phyloP scores from a whole-genome alignment of 92 coral and sea anemone species.

The Chrysogorgia sp. region DNA sequence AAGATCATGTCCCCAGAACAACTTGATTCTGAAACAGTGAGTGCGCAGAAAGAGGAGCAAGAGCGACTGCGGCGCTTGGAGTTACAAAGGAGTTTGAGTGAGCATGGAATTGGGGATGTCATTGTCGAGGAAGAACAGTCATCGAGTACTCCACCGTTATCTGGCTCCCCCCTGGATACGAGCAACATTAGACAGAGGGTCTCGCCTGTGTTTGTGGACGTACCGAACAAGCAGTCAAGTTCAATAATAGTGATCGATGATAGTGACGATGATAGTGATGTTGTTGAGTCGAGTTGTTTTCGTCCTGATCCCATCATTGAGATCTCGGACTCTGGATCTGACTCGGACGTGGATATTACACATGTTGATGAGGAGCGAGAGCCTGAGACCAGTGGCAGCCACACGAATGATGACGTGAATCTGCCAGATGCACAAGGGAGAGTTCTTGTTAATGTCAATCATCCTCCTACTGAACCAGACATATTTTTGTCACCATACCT shows the following conservation, averaged over 20 bases:
- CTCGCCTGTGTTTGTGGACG: slow-evolving; percentile 75
- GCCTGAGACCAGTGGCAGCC: slow-evolving; percentile 84
- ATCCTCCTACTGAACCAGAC: slow-evolving; percentile 85
- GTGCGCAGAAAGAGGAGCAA: slow-evolving; percentile 88
- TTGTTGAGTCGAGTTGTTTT: background rate
- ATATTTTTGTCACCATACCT: slow-evolving; percentile 82
- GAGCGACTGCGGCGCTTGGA: slow-evolving; percentile 88
- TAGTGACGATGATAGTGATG: slow-evolving; percentile 77
- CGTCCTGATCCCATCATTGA: slow-evolving; percentile 40
- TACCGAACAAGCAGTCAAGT: slow-evolving; percentile 55
- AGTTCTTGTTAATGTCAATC: slow-evolving; percentile 85
- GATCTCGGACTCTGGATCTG: slow-evolving; percentile 53
- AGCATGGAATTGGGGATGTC: slow-evolving; percentile 15
- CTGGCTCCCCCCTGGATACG: slow-evolving; percentile 12
- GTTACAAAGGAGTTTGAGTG: slow-evolving; percentile 80
- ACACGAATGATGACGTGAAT: slow-evolving; percentile 78
- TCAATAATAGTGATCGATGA: slow-evolving; percentile 80
- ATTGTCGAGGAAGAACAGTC: slow-evolving; percentile 21
- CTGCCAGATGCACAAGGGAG: slow-evolving; percentile 73
- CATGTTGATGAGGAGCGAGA: slow-evolving; percentile 58
- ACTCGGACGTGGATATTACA: slow-evolving; percentile 16
- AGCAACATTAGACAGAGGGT: slow-evolving; percentile 7
- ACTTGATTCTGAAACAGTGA: slow-evolving; percentile 75
- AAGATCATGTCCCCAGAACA: slow-evolving; percentile 73
- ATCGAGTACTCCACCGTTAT: slow-evolving; percentile 24